These are phyloP conservation scores for Ctenochaetus hawaiiensis DNA, from an alignment of 2,797 vertebrate species.

Conservation along the genomic window DNA sequence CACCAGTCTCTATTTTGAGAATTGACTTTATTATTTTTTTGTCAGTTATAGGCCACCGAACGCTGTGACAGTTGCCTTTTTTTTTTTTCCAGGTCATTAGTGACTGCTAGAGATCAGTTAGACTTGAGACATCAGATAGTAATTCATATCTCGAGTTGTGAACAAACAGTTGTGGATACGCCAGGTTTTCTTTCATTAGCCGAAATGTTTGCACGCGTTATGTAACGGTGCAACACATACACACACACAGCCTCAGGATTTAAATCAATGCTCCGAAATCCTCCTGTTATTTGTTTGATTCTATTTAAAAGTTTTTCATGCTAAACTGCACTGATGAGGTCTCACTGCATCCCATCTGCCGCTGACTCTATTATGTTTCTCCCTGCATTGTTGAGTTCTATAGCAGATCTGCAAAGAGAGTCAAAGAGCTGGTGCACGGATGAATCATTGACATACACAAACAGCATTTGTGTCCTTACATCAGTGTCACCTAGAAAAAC, in stretches of 20 bases:
- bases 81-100: not conserved
- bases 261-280: slow-evolving; percentile 16
- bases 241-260: not conserved
- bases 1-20: slow-evolving; percentile 48
- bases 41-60: slow-evolving; percentile 42
- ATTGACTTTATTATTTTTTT: slow-evolving; percentile 50
- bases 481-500: not conserved
- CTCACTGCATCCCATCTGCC: slow-evolving; percentile 25
- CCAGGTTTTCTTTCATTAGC: slow-evolving; percentile 4
- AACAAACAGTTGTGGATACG: not conserved
- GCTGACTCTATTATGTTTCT: slow-evolving; percentile 16
- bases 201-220: not conserved
- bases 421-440: not conserved
- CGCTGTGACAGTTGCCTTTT: slow-evolving; percentile 11
- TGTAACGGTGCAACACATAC: not conserved
- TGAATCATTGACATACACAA: not conserved
- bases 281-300: slow-evolving; percentile 29
- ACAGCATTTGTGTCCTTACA: not conserved
- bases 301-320: slow-evolving; percentile 17
- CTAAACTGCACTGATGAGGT: slow-evolving; percentile 23
- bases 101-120: slow-evolving; percentile 8
- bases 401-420: slow-evolving; percentile 1
- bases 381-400: not conserved
- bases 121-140: not conserved
- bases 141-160: not conserved